Percentiles rank a stretch among this genome's conserved stretches.
Conservation (phyloP, 1,140 invertebrate species). For the Tenebrio molitor region DNA sequence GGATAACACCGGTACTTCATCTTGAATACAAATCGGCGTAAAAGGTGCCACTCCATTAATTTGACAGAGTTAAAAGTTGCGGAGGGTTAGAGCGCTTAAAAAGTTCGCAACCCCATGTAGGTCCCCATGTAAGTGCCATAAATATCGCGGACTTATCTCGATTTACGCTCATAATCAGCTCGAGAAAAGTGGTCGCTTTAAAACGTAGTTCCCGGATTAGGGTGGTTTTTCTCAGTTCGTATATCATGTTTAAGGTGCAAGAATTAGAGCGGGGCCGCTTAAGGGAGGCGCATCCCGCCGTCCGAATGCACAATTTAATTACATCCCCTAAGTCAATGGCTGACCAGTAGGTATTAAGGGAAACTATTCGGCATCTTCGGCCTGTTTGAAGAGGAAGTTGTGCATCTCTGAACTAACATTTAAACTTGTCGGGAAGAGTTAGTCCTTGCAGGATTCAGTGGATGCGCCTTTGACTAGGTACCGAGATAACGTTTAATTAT, state of each 20-base stretch:
- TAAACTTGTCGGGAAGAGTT: constrained; percentile 53
- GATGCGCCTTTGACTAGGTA: constrained; percentile 27
- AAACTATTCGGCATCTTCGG: constrained; percentile 63
- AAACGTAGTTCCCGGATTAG: constrained; percentile 66
- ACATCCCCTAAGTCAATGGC: constrained; percentile 58
- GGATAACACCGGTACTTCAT: constrained; percentile 56
- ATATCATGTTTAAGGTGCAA: constrained; percentile 63
- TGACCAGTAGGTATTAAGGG: constrained; percentile 64
- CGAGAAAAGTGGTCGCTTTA: constrained; percentile 67
- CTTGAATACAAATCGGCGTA: constrained; percentile 61
- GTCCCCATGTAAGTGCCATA: constrained; percentile 67
- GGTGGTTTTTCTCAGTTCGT: constrained; percentile 57
- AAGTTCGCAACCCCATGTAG: constrained; percentile 54
- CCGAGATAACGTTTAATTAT: constrained; percentile 36
- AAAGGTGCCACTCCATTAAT: constrained; percentile 63
- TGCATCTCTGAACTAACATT: constrained; percentile 58
- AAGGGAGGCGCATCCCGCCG: background rate
- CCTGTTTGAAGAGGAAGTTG: constrained; percentile 57
- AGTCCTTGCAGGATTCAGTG: constrained; percentile 3
- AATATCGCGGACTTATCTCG: constrained; percentile 67
- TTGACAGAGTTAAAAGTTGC: constrained; percentile 61
- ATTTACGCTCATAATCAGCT: constrained; percentile 68
- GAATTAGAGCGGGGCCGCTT: too few relatives aligned
- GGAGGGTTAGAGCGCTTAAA: constrained; percentile 43
- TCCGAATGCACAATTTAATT: constrained; percentile 63